Evolutionary conservation across 2,113 vertebrate species (phyloP).

Genomic region (Toxotes jaculatrix): DNA sequence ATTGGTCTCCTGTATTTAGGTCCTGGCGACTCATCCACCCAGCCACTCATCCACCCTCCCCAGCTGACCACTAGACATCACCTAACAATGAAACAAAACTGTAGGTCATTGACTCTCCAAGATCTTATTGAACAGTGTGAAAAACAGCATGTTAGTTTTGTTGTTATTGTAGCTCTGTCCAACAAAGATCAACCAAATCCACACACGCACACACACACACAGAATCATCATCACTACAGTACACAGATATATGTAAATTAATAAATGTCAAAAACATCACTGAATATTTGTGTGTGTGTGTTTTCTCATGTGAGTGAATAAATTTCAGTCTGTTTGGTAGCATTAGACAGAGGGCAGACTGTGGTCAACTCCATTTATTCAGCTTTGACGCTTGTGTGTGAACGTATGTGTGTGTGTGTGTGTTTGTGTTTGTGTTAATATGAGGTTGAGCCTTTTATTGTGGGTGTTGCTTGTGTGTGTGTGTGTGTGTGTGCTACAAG

Average conservation of each 20-base stretch:
- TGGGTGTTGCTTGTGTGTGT: conserved; percentile 20
- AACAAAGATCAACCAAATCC: not conserved
- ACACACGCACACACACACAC: not conserved
- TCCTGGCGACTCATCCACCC: too few relatives aligned
- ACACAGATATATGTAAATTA: not conserved
- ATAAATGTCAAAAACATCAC: not conserved
- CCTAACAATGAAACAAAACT: too few relatives aligned
- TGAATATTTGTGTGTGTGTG: not conserved
- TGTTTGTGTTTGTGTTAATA: conserved; percentile 33
- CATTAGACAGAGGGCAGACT: conserved; percentile 71
- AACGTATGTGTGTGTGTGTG: conserved; percentile 6
- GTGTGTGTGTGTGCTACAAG: conserved; percentile 27
- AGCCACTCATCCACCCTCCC: too few relatives aligned
- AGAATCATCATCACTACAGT: not conserved
- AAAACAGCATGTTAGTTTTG: not conserved
- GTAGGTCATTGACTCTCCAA: not conserved
- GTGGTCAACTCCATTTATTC: conserved; percentile 81
- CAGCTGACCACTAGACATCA: too few relatives aligned
- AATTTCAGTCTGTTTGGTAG: conserved; percentile 68
- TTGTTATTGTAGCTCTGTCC: not conserved
- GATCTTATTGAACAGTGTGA: not conserved
- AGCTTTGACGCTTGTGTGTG: conserved; percentile 26
- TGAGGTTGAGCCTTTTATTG: conserved; percentile 11
- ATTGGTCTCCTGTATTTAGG: too few relatives aligned
- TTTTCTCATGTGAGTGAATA: conserved; percentile 44